Conservation (phyloP, 2,113 vertebrate species). For the Thalassarche chlororhynchos region DNA sequence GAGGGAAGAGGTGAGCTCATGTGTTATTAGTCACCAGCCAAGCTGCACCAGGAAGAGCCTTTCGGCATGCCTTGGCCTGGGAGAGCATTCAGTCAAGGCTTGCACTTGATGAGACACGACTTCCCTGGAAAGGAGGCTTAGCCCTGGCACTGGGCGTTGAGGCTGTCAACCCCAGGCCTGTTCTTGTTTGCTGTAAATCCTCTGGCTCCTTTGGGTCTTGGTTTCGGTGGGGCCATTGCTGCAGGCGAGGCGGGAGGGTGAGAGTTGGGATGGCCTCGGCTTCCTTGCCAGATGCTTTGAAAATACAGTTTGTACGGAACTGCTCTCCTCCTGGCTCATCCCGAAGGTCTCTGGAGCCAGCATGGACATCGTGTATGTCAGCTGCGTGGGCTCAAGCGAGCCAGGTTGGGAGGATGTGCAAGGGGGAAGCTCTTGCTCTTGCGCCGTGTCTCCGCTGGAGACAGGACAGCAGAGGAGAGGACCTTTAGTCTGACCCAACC, state of each 20-base stretch:
- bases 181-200: not conserved
- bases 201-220: not conserved
- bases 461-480: not conserved
- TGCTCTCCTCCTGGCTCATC: not conserved
- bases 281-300: not conserved
- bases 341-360: not conserved
- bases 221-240: not conserved
- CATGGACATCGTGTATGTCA: fast-evolving
- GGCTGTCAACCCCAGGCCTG: not conserved
- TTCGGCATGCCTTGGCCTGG: not conserved
- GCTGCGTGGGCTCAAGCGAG: fast-evolving
- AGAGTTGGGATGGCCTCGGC: not conserved
- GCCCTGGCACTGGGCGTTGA: not conserved
- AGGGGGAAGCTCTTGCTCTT: not conserved
- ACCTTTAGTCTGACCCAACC: not conserved
- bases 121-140: not conserved
- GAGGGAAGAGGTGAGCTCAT: not conserved
- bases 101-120: not conserved
- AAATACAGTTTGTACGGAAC: fast-evolving
- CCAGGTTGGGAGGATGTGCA: not conserved
- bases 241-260: not conserved
- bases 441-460: fast-evolving
- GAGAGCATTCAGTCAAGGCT: not conserved
- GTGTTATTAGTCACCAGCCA: not conserved
- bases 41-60: not conserved